These are phyloP conservation scores for Chrysina gloriosa DNA, from an alignment of 2,888 invertebrate genomes.

Conservation along the genomic window DNA sequence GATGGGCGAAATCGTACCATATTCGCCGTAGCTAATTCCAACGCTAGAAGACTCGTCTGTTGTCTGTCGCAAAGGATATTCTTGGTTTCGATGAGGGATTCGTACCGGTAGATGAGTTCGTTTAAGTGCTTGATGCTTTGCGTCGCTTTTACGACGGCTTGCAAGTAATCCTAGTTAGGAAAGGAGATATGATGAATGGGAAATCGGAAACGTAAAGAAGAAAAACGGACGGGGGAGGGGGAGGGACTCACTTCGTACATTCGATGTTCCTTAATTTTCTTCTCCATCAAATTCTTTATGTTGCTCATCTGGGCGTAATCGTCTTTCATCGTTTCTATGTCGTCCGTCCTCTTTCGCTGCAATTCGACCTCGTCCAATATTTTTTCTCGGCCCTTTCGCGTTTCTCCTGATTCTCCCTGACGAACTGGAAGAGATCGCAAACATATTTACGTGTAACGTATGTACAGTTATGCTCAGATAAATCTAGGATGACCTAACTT, in stretches of 20 bases:
- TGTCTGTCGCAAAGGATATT: conserved; percentile 69
- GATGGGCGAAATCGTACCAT: too few species aligned
- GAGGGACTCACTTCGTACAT: conserved; percentile 68
- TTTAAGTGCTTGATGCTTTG: conserved; percentile 70
- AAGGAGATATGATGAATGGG: not conserved
- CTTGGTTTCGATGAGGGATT: conserved; percentile 72
- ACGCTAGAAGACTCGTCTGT: conserved; percentile 68
- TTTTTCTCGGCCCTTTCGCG: conserved; percentile 71
- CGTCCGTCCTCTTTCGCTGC: conserved; percentile 65
- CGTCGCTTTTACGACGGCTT: conserved; percentile 68
- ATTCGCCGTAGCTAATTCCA: conserved; percentile 71
- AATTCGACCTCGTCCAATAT: conserved; percentile 69
- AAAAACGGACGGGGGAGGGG: not conserved
- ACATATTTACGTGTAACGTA: not conserved
- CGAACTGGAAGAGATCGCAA: conserved; percentile 64
- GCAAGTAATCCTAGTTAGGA: conserved; percentile 68
- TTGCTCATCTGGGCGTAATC: conserved; percentile 67
- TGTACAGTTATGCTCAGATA: not conserved
- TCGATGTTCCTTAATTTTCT: conserved; percentile 69
- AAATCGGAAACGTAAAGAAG: not conserved
- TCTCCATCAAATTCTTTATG: conserved; percentile 69
- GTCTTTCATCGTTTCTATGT: conserved; percentile 67
- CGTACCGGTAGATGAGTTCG: conserved; percentile 73
- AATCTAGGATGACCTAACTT: too few species aligned
- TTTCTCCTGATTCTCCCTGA: conserved; percentile 74